A percentile compares a stretch with the other conserved stretches of the same genome.
Evolutionary conservation across 2,113 vertebrate species (phyloP).

Genomic region (Rhabdornis inornatus): DNA sequence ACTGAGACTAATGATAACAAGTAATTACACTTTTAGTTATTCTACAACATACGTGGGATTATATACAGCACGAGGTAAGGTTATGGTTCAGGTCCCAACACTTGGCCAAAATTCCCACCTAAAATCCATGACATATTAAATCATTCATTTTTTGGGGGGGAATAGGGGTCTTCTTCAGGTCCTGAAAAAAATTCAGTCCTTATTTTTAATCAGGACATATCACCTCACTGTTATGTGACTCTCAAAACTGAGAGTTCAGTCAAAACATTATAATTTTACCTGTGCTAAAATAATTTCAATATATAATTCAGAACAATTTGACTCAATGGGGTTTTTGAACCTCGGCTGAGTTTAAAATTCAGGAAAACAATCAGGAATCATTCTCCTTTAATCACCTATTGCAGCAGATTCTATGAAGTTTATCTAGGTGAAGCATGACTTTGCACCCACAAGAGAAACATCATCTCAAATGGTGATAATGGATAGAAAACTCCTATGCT

Average conservation of each 20-base stretch:
- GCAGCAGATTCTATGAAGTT: not conserved
- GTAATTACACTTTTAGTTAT: not conserved
- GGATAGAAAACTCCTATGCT: not conserved
- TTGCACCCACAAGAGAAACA: not conserved
- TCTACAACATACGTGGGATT: not conserved
- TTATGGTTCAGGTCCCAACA: not conserved
- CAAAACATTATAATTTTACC: not conserved
- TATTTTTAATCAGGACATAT: not conserved
- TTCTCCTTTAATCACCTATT: not conserved
- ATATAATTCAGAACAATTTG: not conserved
- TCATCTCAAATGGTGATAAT: not conserved
- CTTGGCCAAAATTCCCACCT: not conserved
- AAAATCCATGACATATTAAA: not conserved
- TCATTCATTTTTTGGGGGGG: not conserved
- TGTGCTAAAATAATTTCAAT: not conserved
- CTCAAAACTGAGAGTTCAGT: not conserved
- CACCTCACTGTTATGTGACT: not conserved
- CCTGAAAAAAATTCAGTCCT: not conserved
- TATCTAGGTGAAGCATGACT: not conserved
- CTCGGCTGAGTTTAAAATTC: not conserved
- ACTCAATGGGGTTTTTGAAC: not conserved
- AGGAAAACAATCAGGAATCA: not conserved
- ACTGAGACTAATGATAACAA: not conserved
- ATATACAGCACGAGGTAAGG: not conserved
- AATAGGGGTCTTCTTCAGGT: not conserved